Evolutionary conservation across 1,140 invertebrate genomes (phyloP), one percentile per base, ranked within the genome.

Genomic region (Kradibia gibbosae): DNA sequence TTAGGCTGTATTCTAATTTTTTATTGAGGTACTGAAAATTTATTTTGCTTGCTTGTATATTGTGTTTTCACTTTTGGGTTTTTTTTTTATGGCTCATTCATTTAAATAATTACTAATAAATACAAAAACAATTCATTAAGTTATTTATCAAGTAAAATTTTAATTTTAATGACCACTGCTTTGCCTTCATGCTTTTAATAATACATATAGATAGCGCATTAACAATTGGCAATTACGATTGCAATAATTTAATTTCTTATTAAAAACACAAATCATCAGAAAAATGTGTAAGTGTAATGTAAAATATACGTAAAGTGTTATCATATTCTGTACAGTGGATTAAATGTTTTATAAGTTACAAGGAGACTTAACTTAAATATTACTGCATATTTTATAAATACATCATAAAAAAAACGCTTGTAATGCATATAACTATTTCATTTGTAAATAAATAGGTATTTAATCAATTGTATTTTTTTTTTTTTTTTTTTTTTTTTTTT

Each of bases 21-120:
- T 87, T 87, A 85, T 86, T 82, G 80, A 89, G 88, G 88, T 89
- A 89, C 83, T 86, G 62, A 86, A 86, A 78, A 86, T 88, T 88
- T 85, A 84, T 84, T 87, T 83, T 83, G 78, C 80, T 80, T 84
- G 45, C 81, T 83, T 82, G 83, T 85, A 82, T 57, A 87, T 77
- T 87, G 78, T 88, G 80, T 87, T 81, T 73, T 83, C 78, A 71
- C 65, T 60, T 75, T 77, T 81, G 81, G 81, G 60, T 82, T 71
- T 60, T n/a, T n/a, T n/a, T n/a, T 57, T 62, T 53, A 60, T 53
- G 53, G 55, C 65, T 82, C 55, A 78, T 78, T 15, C 28, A 82
- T 50, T 31, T 31, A 13, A 76, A 77, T 11, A 48, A 62, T 57
- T 36, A 81, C 25, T 72, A 81, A 81, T 77, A 70, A 53, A 60